Evolutionary conservation across 2,113 vertebrate species (phyloP).

Genomic region (Plestiodon gilberti): DNA sequence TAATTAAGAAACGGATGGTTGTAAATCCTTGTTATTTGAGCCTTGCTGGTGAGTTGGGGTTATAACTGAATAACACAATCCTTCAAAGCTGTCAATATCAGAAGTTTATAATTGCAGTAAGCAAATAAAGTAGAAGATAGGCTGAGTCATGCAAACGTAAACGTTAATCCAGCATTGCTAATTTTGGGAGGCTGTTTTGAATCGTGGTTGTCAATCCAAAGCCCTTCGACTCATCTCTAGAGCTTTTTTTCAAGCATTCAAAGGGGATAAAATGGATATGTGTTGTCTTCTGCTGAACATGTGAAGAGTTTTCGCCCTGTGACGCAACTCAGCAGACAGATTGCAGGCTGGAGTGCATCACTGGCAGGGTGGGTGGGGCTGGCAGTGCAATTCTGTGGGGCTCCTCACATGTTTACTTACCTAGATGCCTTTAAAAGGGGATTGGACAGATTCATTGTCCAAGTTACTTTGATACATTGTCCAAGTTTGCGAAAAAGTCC

Average conservation of each 20-base stretch:
- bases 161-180: neutral
- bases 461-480: too few species aligned
- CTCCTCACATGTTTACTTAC: too few species aligned
- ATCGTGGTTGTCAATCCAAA: neutral
- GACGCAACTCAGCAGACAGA: too few species aligned
- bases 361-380: too few species aligned
- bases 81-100: neutral
- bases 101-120: neutral
- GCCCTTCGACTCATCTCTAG: slow-evolving; percentile 26
- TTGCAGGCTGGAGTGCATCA: too few species aligned
- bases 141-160: neutral
- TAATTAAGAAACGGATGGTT: neutral
- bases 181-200: neutral
- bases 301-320: too few species aligned
- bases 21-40: neutral
- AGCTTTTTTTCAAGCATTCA: neutral
- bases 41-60: neutral
- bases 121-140: neutral
- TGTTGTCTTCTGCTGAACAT: too few species aligned
- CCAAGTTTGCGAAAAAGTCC: too few species aligned
- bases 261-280: neutral
- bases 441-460: too few species aligned
- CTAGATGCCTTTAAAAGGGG: too few species aligned
- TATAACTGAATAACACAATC: neutral
- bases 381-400: too few species aligned